Evolutionary conservation across 2,888 invertebrate species (phyloP).

Genomic region (Spicauda simplicius): DNA sequence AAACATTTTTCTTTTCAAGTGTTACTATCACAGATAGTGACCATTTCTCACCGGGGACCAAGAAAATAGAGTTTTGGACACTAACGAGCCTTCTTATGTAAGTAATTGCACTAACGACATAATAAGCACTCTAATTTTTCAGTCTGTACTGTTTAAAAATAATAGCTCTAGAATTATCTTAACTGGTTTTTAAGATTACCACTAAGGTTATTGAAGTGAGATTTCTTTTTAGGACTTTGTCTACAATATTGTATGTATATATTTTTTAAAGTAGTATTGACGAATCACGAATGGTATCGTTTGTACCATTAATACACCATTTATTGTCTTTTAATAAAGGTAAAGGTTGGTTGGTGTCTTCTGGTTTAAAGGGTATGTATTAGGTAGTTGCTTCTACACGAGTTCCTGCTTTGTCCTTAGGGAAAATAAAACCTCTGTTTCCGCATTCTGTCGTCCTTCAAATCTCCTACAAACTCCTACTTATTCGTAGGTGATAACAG

Average conservation of each 20-base stretch:
- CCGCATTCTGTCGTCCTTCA: too few relatives aligned
- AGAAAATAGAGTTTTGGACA: slow-evolving; percentile 13
- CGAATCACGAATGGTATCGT: too few relatives aligned
- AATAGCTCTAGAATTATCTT: slow-evolving; percentile 29
- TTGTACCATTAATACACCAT: too few relatives aligned
- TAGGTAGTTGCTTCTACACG: too few relatives aligned
- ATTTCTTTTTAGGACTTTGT: background rate
- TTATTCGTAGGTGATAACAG: too few relatives aligned
- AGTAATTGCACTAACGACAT: slow-evolving; percentile 34
- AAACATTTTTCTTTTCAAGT: slow-evolving; percentile 2
- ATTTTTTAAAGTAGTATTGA: background rate
- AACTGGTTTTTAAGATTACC: slow-evolving; percentile 30
- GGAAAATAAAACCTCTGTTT: too few relatives aligned
- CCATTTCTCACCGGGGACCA: background rate
- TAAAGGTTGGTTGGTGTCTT: too few relatives aligned
- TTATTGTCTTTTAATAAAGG: too few relatives aligned
- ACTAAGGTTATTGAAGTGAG: slow-evolving; percentile 14
- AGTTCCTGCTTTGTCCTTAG: too few relatives aligned
- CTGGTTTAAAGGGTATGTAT: too few relatives aligned
- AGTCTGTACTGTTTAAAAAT: slow-evolving; percentile 30
- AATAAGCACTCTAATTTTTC: slow-evolving; percentile 28
- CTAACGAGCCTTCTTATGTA: slow-evolving; percentile 30
- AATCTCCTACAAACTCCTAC: too few relatives aligned
- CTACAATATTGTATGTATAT: background rate
- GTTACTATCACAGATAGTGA: slow-evolving; percentile 12